Evolutionary conservation across 2,113 vertebrate species (phyloP), one percentile per base, ranked within the genome.

Genomic region (Pionites leucogaster): DNA sequence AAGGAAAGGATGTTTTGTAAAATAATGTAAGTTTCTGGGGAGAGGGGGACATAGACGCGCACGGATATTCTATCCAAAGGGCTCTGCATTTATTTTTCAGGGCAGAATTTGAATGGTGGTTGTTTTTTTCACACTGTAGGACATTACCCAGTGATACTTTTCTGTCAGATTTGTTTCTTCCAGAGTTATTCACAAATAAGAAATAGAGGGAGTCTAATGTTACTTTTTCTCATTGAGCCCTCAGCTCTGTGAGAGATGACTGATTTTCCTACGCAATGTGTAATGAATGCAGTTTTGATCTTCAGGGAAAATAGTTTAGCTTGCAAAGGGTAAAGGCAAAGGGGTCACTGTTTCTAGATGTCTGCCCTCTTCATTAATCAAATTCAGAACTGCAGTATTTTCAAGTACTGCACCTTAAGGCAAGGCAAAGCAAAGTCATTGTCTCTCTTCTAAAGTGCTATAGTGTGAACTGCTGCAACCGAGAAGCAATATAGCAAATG

Each of bases 31-130:
- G 70, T 77, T 74, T 81, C 35, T 64, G 39, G 57, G 33, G 33
- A 59, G 11, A 9, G 10, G 0, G 24, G 9, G 23, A n/a, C 2
- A 4, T 23, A 59, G 22, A 35, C 13, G 5, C 3, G 24, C 57
- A 59, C 1, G 2, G 22, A 16, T 35, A 59, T 37, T 64, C 37
- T 69, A 17, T 35, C 47, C 29, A 35, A 46, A 60, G 29, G 13
- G 2, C 2, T 77, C 25, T 64, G 9, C 4, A 17, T 70, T 63
- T 86, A 39, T 39, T 62, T 63, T 70, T 81, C 71, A 77, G 46
- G 12, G 14, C 14, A 65, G 44, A 42, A 65, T 82, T 89, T 79
- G 47, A 82, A 13, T 11, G 17, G 3, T 11, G 44, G 12, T 2
- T 55, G 7, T 8, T 82, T 67, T 64, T 76, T 64, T 25, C 24